These are phyloP conservation scores for Danio aesculapii DNA, from an alignment of 2,797 vertebrate genomes.

Conservation along the genomic window DNA sequence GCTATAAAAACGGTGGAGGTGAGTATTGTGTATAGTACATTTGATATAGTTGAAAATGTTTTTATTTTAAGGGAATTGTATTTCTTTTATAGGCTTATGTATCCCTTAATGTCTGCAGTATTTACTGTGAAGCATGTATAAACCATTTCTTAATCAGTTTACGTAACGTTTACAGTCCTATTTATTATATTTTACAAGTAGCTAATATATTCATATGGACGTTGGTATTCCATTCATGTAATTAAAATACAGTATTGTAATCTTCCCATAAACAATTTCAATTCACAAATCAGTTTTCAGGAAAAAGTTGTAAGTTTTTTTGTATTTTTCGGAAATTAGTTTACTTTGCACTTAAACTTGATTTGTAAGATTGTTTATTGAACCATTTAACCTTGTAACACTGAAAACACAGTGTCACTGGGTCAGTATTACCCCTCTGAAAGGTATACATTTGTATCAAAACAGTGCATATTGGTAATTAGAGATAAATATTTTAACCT, in stretches of 20 bases:
- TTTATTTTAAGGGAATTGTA: neutral
- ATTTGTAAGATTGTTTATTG: neutral
- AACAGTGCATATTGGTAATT: too few relatives aligned
- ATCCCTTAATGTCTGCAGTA: neutral
- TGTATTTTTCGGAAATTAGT: too few relatives aligned
- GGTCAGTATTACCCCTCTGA: neutral
- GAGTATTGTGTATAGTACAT: conserved; percentile 41
- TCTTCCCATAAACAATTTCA: neutral
- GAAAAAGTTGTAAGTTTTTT: too few relatives aligned
- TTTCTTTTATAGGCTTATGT: neutral
- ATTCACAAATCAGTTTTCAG: neutral
- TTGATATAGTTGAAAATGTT: neutral
- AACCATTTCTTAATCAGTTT: neutral
- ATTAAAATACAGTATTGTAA: neutral
- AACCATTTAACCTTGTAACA: neutral
- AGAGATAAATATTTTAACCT: too few relatives aligned
- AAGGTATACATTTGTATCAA: too few relatives aligned
- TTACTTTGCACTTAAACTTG: neutral
- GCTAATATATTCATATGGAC: neutral
- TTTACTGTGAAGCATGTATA: neutral
- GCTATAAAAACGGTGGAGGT: conserved; percentile 81
- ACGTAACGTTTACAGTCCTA: neutral
- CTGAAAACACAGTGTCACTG: neutral
- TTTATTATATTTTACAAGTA: too few relatives aligned
- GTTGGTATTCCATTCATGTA: neutral